Conservation (phyloP, 1,140 invertebrate species). For the Drosophila nasuta region DNA sequence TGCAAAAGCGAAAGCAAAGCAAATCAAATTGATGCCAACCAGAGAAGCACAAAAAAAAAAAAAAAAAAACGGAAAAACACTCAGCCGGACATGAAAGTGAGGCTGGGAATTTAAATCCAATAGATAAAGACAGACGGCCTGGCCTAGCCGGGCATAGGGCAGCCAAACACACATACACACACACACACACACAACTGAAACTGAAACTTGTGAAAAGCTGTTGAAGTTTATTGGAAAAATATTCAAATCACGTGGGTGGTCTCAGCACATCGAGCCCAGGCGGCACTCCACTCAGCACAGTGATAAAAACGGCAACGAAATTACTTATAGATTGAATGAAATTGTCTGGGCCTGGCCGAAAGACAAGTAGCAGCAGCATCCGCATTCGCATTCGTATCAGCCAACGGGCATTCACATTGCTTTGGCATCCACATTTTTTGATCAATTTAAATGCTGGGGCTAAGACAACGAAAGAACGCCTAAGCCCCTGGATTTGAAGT, state of each 20-base stretch:
- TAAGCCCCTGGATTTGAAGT: conserved; percentile 61
- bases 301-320: conserved; percentile 78
- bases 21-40: conserved; percentile 43
- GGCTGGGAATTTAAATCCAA: conserved; percentile 78
- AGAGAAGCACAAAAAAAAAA: conserved; percentile 14
- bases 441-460: conserved; percentile 77
- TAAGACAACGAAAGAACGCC: conserved; percentile 70
- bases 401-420: neutral
- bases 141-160: conserved; percentile 28
- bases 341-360: conserved; percentile 57
- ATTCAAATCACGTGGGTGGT: conserved; percentile 84
- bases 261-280: conserved; percentile 59
- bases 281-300: conserved; percentile 32
- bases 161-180: conserved; percentile 1
- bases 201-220: conserved; percentile 75
- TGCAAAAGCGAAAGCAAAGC: conserved; percentile 8
- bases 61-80: conserved; percentile 55
- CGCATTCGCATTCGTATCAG: conserved; percentile 9
- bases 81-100: conserved; percentile 68
- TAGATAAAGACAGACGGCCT: conserved; percentile 71
- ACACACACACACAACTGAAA: conserved; percentile 43
- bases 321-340: conserved; percentile 82
- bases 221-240: conserved; percentile 84
- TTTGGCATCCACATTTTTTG: conserved; percentile 50
- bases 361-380: neutral